These are phyloP conservation scores for Myotis planiceps DNA, from an alignment of 2,797 vertebrate species.

Conservation along the genomic window DNA sequence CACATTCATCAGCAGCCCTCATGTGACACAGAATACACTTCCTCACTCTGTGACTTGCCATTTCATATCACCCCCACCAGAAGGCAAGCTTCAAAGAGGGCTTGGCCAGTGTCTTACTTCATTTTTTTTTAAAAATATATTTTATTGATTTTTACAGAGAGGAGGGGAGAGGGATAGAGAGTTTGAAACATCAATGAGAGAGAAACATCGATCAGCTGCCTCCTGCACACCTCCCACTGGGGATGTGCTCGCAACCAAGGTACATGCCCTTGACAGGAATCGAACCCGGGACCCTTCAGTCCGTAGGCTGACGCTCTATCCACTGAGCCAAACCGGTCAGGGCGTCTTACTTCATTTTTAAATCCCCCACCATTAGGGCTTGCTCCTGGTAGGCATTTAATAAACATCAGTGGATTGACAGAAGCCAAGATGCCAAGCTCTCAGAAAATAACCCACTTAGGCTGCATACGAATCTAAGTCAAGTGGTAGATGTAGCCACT, in stretches of 20 bases:
- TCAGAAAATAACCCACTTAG: background rate
- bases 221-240: no score
- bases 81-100: background rate
- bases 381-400: background rate
- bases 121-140: background rate
- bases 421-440: conserved; percentile 1
- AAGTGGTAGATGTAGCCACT: background rate
- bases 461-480: background rate
- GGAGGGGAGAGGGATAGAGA: no score
- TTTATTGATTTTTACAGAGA: no score
- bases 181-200: no score
- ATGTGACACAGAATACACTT: background rate
- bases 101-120: background rate
- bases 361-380: background rate
- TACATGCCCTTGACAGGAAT: no score
- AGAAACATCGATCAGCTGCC: no score
- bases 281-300: no score
- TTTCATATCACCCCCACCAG: background rate
- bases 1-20: background rate
- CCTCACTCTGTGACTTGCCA: background rate
- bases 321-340: no score
- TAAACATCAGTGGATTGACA: background rate
- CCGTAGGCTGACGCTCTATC: no score
- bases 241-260: no score
- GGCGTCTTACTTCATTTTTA: background rate